A percentile compares a stretch with the other conserved stretches of the same genome.
Evolutionary conservation across 1,140 invertebrate genomes (phyloP).

Genomic region (Cyphomyrmex costatus): DNA sequence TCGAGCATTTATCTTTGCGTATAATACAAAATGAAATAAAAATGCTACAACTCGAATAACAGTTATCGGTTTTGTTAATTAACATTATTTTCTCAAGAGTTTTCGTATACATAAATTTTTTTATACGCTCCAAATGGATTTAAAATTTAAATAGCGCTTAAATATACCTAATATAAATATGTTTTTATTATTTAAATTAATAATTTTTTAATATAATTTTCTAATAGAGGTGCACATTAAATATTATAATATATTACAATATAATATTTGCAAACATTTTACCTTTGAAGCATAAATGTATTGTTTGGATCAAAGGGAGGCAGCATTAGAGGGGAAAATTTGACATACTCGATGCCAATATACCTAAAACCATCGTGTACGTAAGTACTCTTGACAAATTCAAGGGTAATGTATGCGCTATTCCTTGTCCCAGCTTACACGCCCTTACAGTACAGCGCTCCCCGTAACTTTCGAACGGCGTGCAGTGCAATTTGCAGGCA

Average conservation of each 20-base stretch:
- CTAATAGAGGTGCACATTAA: no score
- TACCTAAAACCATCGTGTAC: neutral
- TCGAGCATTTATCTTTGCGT: slow-evolving; percentile 15
- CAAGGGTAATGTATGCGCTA: slow-evolving; percentile 17
- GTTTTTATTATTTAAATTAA: no score
- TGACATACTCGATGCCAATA: neutral
- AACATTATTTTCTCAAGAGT: neutral
- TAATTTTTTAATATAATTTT: no score
- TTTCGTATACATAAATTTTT: neutral
- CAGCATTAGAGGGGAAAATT: neutral
- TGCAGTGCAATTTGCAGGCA: slow-evolving; percentile 48
- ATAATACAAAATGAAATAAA: neutral
- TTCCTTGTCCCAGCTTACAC: neutral
- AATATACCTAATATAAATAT: no score
- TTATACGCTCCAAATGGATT: neutral
- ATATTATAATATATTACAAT: no score
- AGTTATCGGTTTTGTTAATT: neutral
- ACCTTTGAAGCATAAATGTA: neutral
- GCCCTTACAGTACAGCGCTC: neutral
- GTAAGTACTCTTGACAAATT: slow-evolving; percentile 28
- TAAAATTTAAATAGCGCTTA: no score
- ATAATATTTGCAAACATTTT: neutral
- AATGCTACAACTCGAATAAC: neutral
- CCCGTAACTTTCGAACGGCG: slow-evolving; percentile 37
- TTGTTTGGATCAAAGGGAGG: neutral